Evolutionary conservation across 53 echinoderm and acorn worm genomes (phyloP), one percentile per base, ranked within the genome.

Genomic region (Paelopatides confundens): DNA sequence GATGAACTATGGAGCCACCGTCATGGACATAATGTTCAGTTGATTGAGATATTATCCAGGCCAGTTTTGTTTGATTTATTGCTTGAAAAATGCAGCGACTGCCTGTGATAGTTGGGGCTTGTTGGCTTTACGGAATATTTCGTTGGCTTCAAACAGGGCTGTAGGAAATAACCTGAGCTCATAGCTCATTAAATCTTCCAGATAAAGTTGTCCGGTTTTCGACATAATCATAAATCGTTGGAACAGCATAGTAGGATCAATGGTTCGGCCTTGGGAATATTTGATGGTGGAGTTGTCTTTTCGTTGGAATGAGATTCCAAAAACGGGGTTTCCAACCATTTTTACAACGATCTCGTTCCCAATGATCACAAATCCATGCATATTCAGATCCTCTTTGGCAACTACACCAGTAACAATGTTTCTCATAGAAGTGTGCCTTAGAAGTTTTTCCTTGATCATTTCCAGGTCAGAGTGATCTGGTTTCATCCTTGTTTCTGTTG

Each of bases 331-430:
- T 48, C 65, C 87, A 71, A 32, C 18, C 74, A 76, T 87, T 10
- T 74, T 51, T 49, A 26, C 74, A 50, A 87, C 50, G 68, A 87
- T 74, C 24, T 23, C 26, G 34, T 21, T 52, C 13, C 87, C 87
- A 87, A 87, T 71, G 6, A 10, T 7, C 10, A 7, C 40, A 40
- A 40, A 31, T 15, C 62, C 62, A 63, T 88, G 63, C 8, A 88
- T 78, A 88, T 88, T 88, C 63, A 88, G 78, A 78, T 64, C 40
- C 17, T 35, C 28, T 13, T 35, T 38, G 62, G 78, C 78, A 26
- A 79, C 79, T 33, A 88, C 65, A 78, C 88, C 88, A 78, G 47
- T 88, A 6, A 79, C 65, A 21, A 88, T 65, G 53, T 79, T 88
- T 62, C 65, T 79, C 63, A 88, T 35, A 26, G 78, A 62, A 50